Evolutionary conservation across 2,113 vertebrate species (phyloP), one percentile per base, ranked within the genome.

Genomic region (Labeo catla): DNA sequence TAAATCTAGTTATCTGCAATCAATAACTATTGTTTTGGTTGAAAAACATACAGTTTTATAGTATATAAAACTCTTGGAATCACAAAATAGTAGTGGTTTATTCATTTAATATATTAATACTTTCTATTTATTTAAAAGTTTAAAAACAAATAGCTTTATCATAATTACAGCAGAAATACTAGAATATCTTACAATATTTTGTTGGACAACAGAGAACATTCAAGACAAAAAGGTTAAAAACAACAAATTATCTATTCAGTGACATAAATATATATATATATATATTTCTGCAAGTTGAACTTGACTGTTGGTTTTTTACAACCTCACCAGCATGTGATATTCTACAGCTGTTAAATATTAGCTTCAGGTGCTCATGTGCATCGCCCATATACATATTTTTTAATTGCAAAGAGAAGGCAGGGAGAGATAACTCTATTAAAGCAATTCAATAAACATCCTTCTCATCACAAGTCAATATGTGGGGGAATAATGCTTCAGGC

Each of bases 371-470:
- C 21, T n/a, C 43, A 47, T 74, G 72, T 15, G 23, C 21, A 50
- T 49, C 15, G 21, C 15, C 6, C 21, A 76, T 23, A n/a, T 47
- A 12, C 0, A 39, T 5, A 39, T 39, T 63, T 45, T 59, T 61
- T 84, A 84, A 84, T 84, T 28, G n/a, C 72, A 50, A 76, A 28
- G n/a, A 49, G 68, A 84, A 1, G 13, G 10, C 2, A 47, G 8
- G 15, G 19, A 16, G 15, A 83, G 8, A 34, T 21, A 34, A 21
- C 36, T 57, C 57, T 39, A 45, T 74, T 16, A 45, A 73, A 61
- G 39, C 11, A 16, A 43, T 34, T 73, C 50, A 6, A 65, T 45
- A 74, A 43, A 23, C 72, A 23, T 45, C 59, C 19, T 66, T 43
- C 36, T 15, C 83, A 76, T 59, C 9, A 1, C 16, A 11, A 76